Base-by-base conservation (phyloP, 2,888 invertebrate genomes). In the Balanococcus diminutus region DNA sequence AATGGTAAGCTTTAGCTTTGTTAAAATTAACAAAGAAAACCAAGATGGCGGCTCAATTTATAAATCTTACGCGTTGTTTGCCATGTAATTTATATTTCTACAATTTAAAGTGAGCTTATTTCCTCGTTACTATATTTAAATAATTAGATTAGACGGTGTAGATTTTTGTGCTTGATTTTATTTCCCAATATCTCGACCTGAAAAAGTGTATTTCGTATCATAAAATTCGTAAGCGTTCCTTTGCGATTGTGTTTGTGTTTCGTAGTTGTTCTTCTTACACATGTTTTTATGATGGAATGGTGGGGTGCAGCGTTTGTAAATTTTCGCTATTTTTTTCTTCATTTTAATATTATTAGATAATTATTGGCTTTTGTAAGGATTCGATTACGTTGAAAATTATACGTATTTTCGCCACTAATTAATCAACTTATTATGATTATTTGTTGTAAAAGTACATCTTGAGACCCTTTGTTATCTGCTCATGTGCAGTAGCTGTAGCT, bases 201-300 rank as follows among this genome's bases (percentile, higher is more conserved):
- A 28, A 46, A 46, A 28, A 25, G 19, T 42, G 42, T 28, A 46
- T 84, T 84, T 31, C 84, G 46, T 61, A 6, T 32, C 67, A 46
- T 83, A 61, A 1, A 22, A 36, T 51, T 32, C 16, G 36, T 82
- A 14, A 82, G 25, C 81, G 81, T 83, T 61, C 8, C n/a, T 42
- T 61, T 61, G 82, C 36, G 75, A 79, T 83, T 83, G 83, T 83
- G 83, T 83, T 61, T 83, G 82, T 82, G 83, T 56, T 61, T 36
- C 61, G 83, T 56, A 56, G 32, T 28, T 36, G 32, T 28, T 36
- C 61, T 83, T 61, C 19, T 83, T 61, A 61, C 83, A 83, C 83
- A 83, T 83, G 83, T 83, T 83, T 67, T 79, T 83, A 1, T 9
- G 22, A 19, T 19, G 67, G 46, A 36, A 83, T 83, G 83, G 83